Percentiles rank a stretch among this genome's conserved stretches.
Conservation (phyloP, 2,797 vertebrate genomes). For the Sebastolobus altivelis region DNA sequence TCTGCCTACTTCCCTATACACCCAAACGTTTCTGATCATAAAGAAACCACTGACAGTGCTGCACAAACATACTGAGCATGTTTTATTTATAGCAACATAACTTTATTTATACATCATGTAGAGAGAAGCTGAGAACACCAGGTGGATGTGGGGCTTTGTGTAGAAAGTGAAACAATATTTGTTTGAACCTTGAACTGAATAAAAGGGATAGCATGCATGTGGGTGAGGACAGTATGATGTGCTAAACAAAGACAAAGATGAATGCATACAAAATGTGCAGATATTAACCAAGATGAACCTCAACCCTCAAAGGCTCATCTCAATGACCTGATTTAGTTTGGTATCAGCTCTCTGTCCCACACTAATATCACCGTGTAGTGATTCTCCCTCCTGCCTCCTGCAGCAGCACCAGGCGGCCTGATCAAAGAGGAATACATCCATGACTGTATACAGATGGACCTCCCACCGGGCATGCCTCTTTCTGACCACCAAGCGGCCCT, state of each 20-base stretch:
- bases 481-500: slow-evolving; percentile 76
- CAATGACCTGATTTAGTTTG: neutral
- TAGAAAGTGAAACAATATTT: neutral
- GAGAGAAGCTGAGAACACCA: neutral
- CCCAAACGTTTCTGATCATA: too few relatives aligned
- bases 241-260: neutral
- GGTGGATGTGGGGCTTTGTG: neutral
- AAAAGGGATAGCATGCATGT: neutral
- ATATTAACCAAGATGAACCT: too few relatives aligned
- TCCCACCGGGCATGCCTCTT: slow-evolving; percentile 74
- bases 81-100: slow-evolving; percentile 8
- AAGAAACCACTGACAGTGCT: too few relatives aligned
- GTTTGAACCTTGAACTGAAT: neutral
- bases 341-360: neutral
- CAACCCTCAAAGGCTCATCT: too few relatives aligned
- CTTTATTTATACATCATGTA: neutral
- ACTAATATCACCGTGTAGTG: neutral
- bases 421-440: slow-evolving; percentile 88
- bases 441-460: slow-evolving; percentile 87
- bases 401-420: slow-evolving; percentile 68
- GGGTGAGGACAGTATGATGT: neutral
- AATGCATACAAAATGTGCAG: neutral
- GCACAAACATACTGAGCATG: neutral
- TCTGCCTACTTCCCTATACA: too few relatives aligned
- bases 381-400: neutral